These are phyloP conservation scores for Stichopus chloronotus DNA, from an alignment of 35 echinoderm and acorn worm species.

Conservation along the genomic window DNA sequence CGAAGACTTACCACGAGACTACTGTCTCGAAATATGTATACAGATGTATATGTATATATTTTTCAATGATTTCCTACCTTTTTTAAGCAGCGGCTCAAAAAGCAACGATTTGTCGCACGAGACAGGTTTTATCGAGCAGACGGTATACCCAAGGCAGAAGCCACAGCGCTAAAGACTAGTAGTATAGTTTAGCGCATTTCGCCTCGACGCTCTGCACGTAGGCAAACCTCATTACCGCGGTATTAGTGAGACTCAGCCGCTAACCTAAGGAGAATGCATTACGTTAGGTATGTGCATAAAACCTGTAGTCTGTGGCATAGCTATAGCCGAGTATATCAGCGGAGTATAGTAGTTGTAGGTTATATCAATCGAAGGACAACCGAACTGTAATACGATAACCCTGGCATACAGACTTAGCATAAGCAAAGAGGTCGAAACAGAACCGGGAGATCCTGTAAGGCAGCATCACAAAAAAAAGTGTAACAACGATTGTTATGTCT, in stretches of 20 bases:
- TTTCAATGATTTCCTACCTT: neutral
- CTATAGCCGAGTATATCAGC: neutral
- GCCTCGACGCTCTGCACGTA: conserved; percentile 1
- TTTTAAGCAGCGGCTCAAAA: neutral
- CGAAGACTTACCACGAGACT: too few species aligned
- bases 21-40: too few species aligned
- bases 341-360: neutral
- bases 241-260: neutral
- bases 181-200: neutral
- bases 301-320: neutral
- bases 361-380: conserved; percentile 5
- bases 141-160: neutral
- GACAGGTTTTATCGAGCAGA: neutral
- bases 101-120: neutral
- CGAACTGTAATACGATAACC: conserved; percentile 43
- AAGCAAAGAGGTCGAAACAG: conserved; percentile 34
- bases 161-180: neutral
- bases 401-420: conserved; percentile 36
- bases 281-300: conserved; percentile 17
- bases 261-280: conserved; percentile 43
- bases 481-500: neutral
- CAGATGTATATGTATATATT: too few species aligned
- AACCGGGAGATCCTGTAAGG: conserved; percentile 21
- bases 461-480: neutral
- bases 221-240: neutral